Evolutionary conservation across 2,797 vertebrate genomes (phyloP).

Genomic region (Tapera naevia): DNA sequence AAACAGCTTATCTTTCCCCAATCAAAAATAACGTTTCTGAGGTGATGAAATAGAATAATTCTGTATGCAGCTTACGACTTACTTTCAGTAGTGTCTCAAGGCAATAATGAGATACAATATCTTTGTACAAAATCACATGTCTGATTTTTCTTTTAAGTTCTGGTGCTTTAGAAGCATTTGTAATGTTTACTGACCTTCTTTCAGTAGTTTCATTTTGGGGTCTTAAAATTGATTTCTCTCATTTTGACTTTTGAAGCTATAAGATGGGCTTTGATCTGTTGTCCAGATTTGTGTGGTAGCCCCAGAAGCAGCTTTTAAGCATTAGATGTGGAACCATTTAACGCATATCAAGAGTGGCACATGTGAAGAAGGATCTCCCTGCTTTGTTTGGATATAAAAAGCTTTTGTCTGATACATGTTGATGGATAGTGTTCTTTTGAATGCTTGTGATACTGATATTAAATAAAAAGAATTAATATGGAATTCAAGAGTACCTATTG

Average conservation of each 20-base stretch:
- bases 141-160: constrained; percentile 47
- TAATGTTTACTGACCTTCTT: constrained; percentile 43
- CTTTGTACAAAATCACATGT: constrained; percentile 33
- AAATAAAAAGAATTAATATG: constrained; percentile 34
- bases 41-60: constrained; percentile 13
- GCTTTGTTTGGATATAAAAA: constrained; percentile 4
- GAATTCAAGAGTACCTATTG: constrained; percentile 1
- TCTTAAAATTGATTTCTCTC: constrained; percentile 34
- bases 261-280: constrained; percentile 46
- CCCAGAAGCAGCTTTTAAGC: constrained; percentile 7
- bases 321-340: constrained; percentile 2
- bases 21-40: constrained; percentile 23
- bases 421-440: neutral
- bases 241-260: constrained; percentile 48
- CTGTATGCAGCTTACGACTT: neutral
- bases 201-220: constrained; percentile 31
- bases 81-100: constrained; percentile 8
- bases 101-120: neutral
- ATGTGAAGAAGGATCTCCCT: neutral
- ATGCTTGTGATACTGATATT: constrained; percentile 18
- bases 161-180: constrained; percentile 26
- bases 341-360: constrained; percentile 1
- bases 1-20: neutral
- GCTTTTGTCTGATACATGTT: constrained; percentile 35
- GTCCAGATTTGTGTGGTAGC: constrained; percentile 27